Evolutionary conservation across 64 coral and sea anemone species (phyloP), one percentile per base, ranked within the genome.

Genomic region (Hydrozoanthus tunicans): DNA sequence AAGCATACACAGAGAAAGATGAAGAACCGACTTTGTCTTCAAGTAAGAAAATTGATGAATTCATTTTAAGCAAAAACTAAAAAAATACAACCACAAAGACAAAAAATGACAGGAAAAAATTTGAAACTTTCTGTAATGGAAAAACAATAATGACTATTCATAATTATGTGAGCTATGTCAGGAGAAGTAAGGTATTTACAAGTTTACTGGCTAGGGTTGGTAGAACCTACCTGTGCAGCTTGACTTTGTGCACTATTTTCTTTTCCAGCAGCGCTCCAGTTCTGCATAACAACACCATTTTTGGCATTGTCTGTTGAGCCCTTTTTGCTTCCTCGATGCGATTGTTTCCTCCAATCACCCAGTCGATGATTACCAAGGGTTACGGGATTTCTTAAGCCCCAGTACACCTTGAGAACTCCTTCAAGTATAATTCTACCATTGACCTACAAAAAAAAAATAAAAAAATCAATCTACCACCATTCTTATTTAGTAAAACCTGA

Each of bases 341-440:
- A 72, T 71, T 93, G 84, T 84, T 90, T 91, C 65, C 91, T 91
- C 95, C 95, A 96, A 74, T 96, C 93, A 14, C 89, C 79, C 17
- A 95, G 73, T 6, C 83, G 86, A 53, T 94, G 90, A 57, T 91
- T 94, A 1, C 89, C 92, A 63, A 99, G 90, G 5, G 93, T 93
- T 24, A 99, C 94, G 73, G 97, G 97, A 51, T 92, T 73, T 20
- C 91, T 99, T 4, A 99, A 58, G 0, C 97, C 97, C 97, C 97
- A 99, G 73, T 95, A 99, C 5, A 99, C 92, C 52, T 91, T 89
- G 6, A 99, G 89, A 5, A 99, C 97, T 14, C 97, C 97, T 90
- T 99, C 97, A 10, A 99, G 71, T 13, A 99, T 93, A 43, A 99
- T 81, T 70, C 93, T 95, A 24, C 97, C 97, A 81, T 95, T 93